Conservation (phyloP, 2,888 invertebrate genomes). For the Pilophorus perplexus region DNA sequence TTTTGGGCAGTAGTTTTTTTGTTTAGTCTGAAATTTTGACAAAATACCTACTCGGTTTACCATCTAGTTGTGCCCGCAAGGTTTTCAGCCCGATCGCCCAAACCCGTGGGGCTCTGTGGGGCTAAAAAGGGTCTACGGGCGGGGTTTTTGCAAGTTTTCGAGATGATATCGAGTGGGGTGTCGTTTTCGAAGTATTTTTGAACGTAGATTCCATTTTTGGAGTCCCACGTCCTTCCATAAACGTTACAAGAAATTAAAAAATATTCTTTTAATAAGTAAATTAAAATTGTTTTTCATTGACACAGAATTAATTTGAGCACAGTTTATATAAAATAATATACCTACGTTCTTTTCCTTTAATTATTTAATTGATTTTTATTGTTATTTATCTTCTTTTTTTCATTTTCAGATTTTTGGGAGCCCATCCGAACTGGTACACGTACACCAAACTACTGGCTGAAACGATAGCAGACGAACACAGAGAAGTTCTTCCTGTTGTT, state of each 20-base stretch:
- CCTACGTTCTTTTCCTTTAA: not conserved
- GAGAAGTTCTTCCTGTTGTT: slow-evolving; percentile 70
- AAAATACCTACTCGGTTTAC: too few relatives aligned
- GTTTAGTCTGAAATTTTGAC: too few relatives aligned
- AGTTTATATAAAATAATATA: not conserved
- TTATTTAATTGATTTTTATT: not conserved
- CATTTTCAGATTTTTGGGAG: slow-evolving; percentile 66
- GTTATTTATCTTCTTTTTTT: not conserved
- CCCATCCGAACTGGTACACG: slow-evolving; percentile 92
- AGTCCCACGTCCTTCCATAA: too few relatives aligned
- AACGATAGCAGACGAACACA: slow-evolving; percentile 71
- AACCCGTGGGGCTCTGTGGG: too few relatives aligned
- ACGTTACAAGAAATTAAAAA: not conserved
- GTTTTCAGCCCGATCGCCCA: too few relatives aligned
- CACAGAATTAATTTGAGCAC: not conserved
- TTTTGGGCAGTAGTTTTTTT: too few relatives aligned
- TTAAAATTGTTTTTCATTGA: not conserved
- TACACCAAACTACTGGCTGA: slow-evolving; percentile 92
- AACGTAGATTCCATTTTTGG: too few relatives aligned
- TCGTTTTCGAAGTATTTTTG: too few relatives aligned
- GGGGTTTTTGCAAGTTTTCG: too few relatives aligned
- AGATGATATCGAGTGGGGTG: too few relatives aligned
- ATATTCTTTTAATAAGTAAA: not conserved
- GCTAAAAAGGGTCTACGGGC: too few relatives aligned
- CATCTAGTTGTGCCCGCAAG: too few relatives aligned